Percentiles rank a stretch among this genome's conserved stretches.
phyloP scores from a whole-genome alignment of 2,888 invertebrate species.

The Serripes groenlandicus region DNA sequence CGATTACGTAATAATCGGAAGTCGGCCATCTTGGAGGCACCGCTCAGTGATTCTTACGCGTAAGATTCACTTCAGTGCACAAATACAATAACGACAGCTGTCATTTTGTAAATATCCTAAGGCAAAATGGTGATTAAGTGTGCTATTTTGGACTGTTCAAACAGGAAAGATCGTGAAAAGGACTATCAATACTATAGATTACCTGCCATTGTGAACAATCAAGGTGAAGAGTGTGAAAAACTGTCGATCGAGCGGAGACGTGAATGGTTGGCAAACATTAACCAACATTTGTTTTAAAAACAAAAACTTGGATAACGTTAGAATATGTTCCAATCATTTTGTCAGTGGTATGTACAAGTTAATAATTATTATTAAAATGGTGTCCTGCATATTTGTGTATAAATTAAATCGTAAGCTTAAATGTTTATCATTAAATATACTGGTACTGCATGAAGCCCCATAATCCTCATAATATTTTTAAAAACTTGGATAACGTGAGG shows the following conservation, averaged over 20 bases:
- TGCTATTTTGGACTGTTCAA: not conserved
- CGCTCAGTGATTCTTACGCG: not conserved
- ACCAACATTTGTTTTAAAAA: not conserved
- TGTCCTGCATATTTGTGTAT: too few relatives aligned
- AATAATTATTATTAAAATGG: too few relatives aligned
- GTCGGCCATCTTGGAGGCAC: not conserved
- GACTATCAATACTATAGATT: not conserved
- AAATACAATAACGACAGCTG: too few relatives aligned
- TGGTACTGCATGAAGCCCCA: too few relatives aligned
- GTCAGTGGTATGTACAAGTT: conserved; percentile 6
- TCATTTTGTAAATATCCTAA: not conserved
- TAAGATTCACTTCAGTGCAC: too few relatives aligned
- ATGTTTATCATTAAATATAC: too few relatives aligned
- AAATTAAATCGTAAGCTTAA: too few relatives aligned
- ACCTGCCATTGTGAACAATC: not conserved
- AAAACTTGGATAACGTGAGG: too few relatives aligned
- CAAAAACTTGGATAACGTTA: conserved; percentile 12
- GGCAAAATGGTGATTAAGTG: not conserved
- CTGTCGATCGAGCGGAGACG: not conserved
- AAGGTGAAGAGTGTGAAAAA: not conserved
- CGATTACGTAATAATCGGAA: not conserved
- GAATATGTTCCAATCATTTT: conserved; percentile 5
- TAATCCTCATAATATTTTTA: too few relatives aligned
- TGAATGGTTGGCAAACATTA: not conserved
- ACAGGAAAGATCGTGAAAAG: not conserved